A percentile compares a stretch with the other conserved stretches of the same genome.
Evolutionary conservation across 2,888 invertebrate genomes (phyloP).

Genomic region (Heliconius ethilla): DNA sequence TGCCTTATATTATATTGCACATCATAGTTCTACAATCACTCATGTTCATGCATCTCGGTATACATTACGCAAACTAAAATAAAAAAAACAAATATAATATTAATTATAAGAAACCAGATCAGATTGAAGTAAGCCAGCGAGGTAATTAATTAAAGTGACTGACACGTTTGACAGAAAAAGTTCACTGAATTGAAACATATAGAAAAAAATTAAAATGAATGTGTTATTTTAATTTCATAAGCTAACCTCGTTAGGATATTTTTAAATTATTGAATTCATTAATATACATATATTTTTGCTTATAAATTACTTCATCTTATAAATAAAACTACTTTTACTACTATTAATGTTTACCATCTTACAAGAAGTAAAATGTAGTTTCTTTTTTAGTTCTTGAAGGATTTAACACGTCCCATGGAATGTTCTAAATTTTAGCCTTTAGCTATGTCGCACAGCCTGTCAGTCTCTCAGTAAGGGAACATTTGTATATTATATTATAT

Average conservation of each 20-base stretch:
- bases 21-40: conserved; percentile 11
- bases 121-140: neutral
- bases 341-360: no score
- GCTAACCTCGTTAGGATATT: neutral
- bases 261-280: neutral
- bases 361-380: no score
- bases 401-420: no score
- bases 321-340: no score
- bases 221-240: neutral
- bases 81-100: neutral
- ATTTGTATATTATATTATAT: no score
- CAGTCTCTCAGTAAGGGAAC: no score
- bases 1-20: neutral
- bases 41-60: neutral
- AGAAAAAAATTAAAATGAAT: neutral
- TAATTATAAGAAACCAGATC: conserved; percentile 19
- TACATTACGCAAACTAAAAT: neutral
- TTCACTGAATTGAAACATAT: neutral
- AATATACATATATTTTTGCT: neutral
- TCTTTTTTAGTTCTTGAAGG: no score
- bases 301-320: no score
- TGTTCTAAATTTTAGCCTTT: no score
- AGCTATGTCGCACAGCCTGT: no score
- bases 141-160: conserved; percentile 16
- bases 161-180: neutral